A percentile compares a stretch with the other conserved stretches of the same genome.
Conservation (phyloP, 2,797 vertebrate genomes). For the Apogon talboti region DNA sequence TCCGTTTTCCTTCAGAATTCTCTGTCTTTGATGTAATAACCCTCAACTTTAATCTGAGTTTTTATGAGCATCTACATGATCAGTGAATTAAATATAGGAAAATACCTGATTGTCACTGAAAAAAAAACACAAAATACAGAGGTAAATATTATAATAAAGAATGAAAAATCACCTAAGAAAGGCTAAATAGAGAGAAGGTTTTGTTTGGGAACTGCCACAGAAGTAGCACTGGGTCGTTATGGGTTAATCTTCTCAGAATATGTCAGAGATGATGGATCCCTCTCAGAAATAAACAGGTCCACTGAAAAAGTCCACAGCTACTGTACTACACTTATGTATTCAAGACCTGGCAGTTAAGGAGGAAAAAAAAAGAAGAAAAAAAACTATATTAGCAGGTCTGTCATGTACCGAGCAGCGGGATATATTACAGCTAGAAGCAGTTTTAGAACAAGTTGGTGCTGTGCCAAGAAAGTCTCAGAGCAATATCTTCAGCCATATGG, state of each 20-base stretch:
- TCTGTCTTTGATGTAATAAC: no score
- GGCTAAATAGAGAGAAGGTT: no score
- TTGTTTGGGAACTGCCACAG: no score
- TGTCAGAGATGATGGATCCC: slow-evolving; percentile 46
- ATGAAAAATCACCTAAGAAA: no score
- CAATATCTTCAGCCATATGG: slow-evolving; percentile 66
- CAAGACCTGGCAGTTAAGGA: slow-evolving; percentile 23
- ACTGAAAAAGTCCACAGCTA: slow-evolving; percentile 4
- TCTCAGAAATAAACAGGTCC: slow-evolving; percentile 35
- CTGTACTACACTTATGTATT: slow-evolving; percentile 21
- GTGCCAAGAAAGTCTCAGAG: slow-evolving; percentile 69
- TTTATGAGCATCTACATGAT: no score
- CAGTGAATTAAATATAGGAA: no score
- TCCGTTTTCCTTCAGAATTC: no score
- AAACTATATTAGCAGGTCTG: slow-evolving; percentile 47
- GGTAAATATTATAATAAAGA: no score
- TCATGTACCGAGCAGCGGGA: slow-evolving; percentile 54
- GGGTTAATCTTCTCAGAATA: background rate
- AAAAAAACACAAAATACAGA: no score
- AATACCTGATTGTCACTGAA: no score
- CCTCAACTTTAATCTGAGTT: no score
- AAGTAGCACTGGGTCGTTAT: no score
- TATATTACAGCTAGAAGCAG: slow-evolving; percentile 62
- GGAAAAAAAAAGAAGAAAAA: background rate
- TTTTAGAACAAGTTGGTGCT: slow-evolving; percentile 63